Evolutionary conservation across 1,140 invertebrate genomes (phyloP).

Genomic region (Himalopsyche phryganea): DNA sequence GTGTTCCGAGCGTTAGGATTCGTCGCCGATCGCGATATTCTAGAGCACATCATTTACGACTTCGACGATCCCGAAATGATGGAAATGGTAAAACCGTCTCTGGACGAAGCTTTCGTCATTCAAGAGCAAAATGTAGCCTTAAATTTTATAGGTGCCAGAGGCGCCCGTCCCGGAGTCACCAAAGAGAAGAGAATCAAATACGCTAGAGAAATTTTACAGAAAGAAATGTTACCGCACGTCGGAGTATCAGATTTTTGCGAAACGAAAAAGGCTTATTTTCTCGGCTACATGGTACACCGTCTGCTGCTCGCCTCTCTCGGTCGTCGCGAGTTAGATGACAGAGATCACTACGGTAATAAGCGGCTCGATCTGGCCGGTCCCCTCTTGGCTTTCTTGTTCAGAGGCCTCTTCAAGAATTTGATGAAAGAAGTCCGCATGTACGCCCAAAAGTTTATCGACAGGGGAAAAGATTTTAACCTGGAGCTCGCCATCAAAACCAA

Average conservation of each 20-base stretch:
- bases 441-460: constrained; percentile 98
- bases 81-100: constrained; percentile 99
- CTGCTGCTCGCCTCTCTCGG: constrained; percentile 91
- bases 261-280: constrained; percentile 97
- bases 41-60: constrained; percentile 99
- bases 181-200: constrained; percentile 99
- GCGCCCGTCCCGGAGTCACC: constrained; percentile 94
- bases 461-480: constrained; percentile 96
- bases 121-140: constrained; percentile 98
- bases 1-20: constrained; percentile 96
- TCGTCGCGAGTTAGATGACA: constrained; percentile 91
- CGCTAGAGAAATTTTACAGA: constrained; percentile 97
- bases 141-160: constrained; percentile 96
- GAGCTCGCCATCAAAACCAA: constrained; percentile 96
- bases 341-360: constrained; percentile 99
- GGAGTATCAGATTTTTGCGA: constrained; percentile 99
- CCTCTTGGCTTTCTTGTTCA: constrained; percentile 90
- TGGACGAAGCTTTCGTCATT: constrained; percentile 99
- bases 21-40: constrained; percentile 96
- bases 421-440: constrained; percentile 96
- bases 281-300: constrained; percentile 98
- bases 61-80: constrained; percentile 99
- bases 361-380: constrained; percentile 95
- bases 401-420: constrained; percentile 89
- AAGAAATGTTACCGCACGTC: constrained; percentile 99